Evolutionary conservation across 1,140 invertebrate genomes (phyloP), one percentile per base, ranked within the genome.

Genomic region (Bathynomus jamesi): DNA sequence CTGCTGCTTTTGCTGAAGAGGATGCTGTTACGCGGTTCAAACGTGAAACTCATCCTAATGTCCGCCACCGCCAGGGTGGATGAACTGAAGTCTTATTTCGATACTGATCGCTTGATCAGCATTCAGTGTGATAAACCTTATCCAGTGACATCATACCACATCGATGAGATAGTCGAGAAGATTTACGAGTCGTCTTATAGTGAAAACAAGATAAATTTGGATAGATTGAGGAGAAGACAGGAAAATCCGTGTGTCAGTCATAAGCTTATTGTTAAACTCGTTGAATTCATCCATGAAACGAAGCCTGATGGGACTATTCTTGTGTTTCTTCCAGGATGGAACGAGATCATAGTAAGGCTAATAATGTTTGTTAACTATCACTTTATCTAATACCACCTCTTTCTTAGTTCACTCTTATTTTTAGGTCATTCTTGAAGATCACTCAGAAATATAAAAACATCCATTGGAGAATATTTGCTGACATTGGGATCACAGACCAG

Each of bases 11-110:
- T 94, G 62, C 80, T 94, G n/a, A 89, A 88, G 81, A 86, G 91
- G 76, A 82, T 94, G 30, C 79, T 93, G 53, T 81, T 81, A 24
- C 82, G 87, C 21, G 84, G 91, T 61, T 85, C 85, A 65, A 89
- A 93, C 80, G 80, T 96, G 8, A 92, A 90, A 80, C 84, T 95
- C 4, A 88, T 95, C 71, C 81, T 94, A 0, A 95, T 94, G 92
- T 94, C 91, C 80, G 92, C 92, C 0, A 94, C 93, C 69, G 93
- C 40, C 1, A 53, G 40, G 21, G 21, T 21, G 2, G 40, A 53
- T 53, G 40, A 53, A 17, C 40, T 53, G 7, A 17, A 53, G 21
- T 53, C 65, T 30, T 66, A 66, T 46, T 66, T 66, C 28, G 21
- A 53, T 53, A 53, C 40, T 17, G 40, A 53, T 11, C 21, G 2